Conservation (phyloP, 2,113 vertebrate species). For the Pachyramphus minor region DNA sequence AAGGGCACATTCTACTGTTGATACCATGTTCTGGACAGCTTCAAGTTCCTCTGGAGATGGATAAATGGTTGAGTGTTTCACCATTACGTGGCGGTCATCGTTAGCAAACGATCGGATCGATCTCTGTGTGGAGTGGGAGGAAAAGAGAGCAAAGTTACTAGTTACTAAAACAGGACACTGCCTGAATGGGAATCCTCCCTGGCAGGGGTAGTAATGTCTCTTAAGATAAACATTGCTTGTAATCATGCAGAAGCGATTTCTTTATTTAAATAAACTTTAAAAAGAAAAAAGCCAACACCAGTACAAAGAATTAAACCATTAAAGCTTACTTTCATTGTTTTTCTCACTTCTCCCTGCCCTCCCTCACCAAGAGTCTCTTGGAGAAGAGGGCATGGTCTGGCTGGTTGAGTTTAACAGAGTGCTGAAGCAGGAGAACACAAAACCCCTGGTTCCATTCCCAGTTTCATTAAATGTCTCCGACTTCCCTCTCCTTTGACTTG, state of each 20-base stretch:
- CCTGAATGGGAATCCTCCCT: not conserved
- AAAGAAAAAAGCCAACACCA: not conserved
- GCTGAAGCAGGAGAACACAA: not conserved
- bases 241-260: not conserved
- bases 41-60: conserved; percentile 95
- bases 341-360: not conserved
- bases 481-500: not conserved
- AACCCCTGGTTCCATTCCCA: not conserved
- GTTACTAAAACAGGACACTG: not conserved
- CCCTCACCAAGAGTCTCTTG: not conserved
- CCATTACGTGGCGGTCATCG: conserved; percentile 98
- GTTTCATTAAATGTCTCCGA: not conserved
- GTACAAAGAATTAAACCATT: not conserved
- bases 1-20: conserved; percentile 94
- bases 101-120: conserved; percentile 98
- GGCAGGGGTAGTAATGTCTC: not conserved
- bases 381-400: not conserved
- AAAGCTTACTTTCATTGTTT: not conserved
- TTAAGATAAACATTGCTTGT: not conserved
- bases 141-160: not conserved
- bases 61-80: conserved; percentile 97
- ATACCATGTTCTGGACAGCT: conserved; percentile 96
- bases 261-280: not conserved
- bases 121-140: conserved; percentile 77
- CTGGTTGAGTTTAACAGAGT: not conserved